These are phyloP conservation scores for Pollimyrus isidori DNA, from an alignment of 2,113 vertebrate genomes.

Conservation along the genomic window DNA sequence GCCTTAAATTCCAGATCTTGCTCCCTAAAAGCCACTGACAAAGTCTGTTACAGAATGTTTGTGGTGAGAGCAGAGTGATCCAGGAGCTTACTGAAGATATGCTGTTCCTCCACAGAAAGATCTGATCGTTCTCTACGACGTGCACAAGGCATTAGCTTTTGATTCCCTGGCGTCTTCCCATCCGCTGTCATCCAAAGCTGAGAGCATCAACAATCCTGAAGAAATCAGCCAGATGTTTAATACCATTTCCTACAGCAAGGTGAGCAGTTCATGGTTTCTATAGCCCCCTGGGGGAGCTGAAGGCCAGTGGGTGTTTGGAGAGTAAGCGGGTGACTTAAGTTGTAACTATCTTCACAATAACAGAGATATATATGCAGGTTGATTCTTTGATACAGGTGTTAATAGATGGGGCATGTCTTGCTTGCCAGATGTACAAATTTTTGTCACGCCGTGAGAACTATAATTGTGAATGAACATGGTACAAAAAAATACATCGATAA, in stretches of 20 bases:
- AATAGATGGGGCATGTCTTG: neutral
- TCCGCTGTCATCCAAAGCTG: slow-evolving; percentile 66
- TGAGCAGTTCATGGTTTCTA: slow-evolving; percentile 36
- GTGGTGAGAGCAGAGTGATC: neutral
- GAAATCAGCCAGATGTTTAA: slow-evolving; percentile 85
- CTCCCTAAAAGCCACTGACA: neutral
- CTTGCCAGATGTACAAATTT: neutral
- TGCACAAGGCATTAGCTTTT: slow-evolving; percentile 70
- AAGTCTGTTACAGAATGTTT: neutral
- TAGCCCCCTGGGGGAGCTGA: neutral
- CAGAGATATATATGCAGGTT: neutral
- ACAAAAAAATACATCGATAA: neutral
- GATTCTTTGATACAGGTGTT: neutral
- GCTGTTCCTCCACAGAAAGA: slow-evolving; percentile 64
- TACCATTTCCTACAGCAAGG: slow-evolving; percentile 88
- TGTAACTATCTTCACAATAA: neutral
- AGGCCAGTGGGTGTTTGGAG: neutral
- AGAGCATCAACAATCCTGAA: slow-evolving; percentile 67
- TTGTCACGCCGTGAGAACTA: neutral
- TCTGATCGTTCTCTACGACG: slow-evolving; percentile 64
- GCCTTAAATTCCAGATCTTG: neutral
- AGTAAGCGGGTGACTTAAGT: neutral
- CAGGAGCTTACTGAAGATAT: neutral
- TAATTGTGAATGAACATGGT: neutral
- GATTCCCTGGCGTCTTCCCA: slow-evolving; percentile 81